phyloP scores from a whole-genome alignment of 2,888 invertebrate species.

The Leptinotarsa rubiginosa region DNA sequence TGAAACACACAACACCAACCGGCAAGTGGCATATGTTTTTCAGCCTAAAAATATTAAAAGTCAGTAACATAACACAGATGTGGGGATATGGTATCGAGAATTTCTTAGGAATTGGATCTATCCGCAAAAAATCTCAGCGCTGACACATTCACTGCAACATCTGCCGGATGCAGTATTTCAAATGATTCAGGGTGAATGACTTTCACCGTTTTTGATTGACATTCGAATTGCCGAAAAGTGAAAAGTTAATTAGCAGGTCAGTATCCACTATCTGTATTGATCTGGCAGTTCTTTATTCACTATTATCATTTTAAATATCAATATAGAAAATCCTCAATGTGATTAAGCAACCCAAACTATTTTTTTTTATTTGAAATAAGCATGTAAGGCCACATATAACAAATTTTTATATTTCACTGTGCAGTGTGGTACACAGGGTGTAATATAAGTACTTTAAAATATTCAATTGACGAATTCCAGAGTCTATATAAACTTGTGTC shows the following conservation, averaged over 20 bases:
- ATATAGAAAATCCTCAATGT: no score
- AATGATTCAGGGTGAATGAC: neutral
- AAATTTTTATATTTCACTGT: no score
- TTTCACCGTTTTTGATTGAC: neutral
- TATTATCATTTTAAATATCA: no score
- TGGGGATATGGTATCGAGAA: slow-evolving; percentile 9
- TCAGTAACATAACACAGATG: slow-evolving; percentile 15
- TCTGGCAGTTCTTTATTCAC: no score
- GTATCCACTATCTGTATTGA: no score
- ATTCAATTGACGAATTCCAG: no score
- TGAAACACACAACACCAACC: slow-evolving; percentile 8
- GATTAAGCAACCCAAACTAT: no score
- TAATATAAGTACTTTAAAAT: no score
- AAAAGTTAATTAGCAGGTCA: neutral
- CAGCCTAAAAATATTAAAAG: slow-evolving; percentile 4
- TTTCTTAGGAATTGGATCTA: slow-evolving; percentile 34
- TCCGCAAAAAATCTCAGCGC: slow-evolving; percentile 36
- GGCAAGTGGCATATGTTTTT: slow-evolving; percentile 16
- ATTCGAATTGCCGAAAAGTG: neutral
- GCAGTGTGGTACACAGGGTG: no score
- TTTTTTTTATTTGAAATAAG: no score
- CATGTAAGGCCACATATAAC: no score
- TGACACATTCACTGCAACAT: slow-evolving; percentile 33
- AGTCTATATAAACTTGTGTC: no score
- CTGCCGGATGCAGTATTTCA: slow-evolving; percentile 37